Evolutionary conservation across 2,797 vertebrate genomes (phyloP).

Genomic region (Sphenodon punctatus): DNA sequence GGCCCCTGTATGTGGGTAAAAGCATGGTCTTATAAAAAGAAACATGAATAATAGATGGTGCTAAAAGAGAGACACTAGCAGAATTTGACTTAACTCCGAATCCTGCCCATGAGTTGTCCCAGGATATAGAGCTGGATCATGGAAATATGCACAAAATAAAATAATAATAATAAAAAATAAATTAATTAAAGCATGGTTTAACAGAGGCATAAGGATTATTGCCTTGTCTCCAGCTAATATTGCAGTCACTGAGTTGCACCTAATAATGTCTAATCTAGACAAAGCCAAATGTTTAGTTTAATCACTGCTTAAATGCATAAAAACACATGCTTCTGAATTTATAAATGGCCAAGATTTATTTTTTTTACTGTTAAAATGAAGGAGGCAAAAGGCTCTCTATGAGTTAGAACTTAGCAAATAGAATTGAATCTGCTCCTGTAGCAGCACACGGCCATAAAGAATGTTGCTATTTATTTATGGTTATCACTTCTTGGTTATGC

Average conservation of each 20-base stretch:
- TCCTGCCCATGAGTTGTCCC: background rate
- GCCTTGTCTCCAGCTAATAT: constrained; percentile 33
- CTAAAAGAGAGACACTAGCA: too few species aligned
- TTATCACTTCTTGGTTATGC: background rate
- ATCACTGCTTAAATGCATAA: constrained; percentile 5
- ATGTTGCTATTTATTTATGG: background rate
- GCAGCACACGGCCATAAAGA: background rate
- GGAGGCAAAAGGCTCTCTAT: constrained; percentile 1
- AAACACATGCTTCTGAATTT: constrained; percentile 1
- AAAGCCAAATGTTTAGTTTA: constrained; percentile 36
- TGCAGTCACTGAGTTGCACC: constrained; percentile 17
- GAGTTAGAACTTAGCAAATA: constrained; percentile 9
- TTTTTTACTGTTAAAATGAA: background rate
- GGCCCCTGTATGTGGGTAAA: background rate
- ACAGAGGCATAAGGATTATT: constrained; percentile 28
- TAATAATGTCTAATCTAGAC: constrained; percentile 22
- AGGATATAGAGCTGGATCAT: background rate
- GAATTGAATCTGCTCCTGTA: background rate
- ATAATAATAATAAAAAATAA: too few species aligned
- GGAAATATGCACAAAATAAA: constrained; percentile 27
- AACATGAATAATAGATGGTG: too few species aligned
- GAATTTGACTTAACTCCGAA: constrained; percentile 16
- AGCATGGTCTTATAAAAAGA: background rate
- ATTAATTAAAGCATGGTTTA: constrained; percentile 7
- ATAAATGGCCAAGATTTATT: background rate